Evolutionary conservation across 2,113 vertebrate genomes (phyloP).

Genomic region (Geococcyx californianus): DNA sequence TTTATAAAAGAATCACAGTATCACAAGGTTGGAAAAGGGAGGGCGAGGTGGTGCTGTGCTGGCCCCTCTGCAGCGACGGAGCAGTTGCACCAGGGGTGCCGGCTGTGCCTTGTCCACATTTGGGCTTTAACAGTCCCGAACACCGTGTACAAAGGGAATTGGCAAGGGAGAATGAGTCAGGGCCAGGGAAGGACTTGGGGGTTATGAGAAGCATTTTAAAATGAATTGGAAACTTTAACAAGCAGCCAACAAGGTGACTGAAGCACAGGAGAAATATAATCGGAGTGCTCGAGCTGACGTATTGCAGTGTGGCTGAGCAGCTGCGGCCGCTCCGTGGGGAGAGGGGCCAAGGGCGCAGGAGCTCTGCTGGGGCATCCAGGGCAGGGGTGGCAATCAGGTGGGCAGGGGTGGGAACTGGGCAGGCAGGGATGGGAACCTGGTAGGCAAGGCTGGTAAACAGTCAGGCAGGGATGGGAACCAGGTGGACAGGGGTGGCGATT

Average conservation of each 20-base stretch:
- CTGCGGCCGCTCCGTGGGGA: fast-evolving
- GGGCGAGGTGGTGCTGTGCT: not conserved
- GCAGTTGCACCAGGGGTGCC: fast-evolving
- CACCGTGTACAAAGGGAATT: not conserved
- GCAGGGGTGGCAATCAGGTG: no score
- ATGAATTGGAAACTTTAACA: not conserved
- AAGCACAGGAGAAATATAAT: not conserved
- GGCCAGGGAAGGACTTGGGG: not conserved
- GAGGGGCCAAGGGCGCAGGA: fast-evolving
- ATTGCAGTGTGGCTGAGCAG: not conserved
- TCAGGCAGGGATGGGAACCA: no score
- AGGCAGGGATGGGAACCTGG: no score
- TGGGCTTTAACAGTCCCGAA: not conserved
- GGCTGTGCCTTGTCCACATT: not conserved
- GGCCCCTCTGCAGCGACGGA: not conserved
- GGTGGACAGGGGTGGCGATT: no score
- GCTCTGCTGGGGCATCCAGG: no score
- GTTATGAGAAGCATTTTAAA: not conserved
- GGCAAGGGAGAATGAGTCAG: not conserved
- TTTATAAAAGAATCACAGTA: no score
- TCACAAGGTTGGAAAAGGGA: no score
- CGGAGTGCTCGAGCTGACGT: fast-evolving
- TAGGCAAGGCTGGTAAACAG: no score
- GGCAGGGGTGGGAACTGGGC: no score
- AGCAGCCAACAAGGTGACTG: not conserved